Base-by-base conservation (phyloP, 2,113 vertebrate genomes). In the Ptychochromis oligacanthus region DNA sequence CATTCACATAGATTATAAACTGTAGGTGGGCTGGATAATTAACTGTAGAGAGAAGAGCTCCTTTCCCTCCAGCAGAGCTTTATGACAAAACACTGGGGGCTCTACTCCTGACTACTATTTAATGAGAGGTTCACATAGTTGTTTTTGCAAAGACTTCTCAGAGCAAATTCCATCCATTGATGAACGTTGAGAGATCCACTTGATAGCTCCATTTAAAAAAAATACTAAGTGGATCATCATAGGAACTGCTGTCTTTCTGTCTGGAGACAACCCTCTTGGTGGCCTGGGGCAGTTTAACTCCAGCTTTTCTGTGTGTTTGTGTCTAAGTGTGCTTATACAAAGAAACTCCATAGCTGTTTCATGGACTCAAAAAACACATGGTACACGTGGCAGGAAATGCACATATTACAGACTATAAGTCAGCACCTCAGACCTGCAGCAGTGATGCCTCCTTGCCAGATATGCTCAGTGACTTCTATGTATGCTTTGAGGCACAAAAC, bases 11-110 rank as follows among this genome's bases (percentile, higher is more conserved):
- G 78, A 85, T 84, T 54, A 76, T 56, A 62, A 80, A 67, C 82
- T 43, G 64, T 75, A 58, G 89, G 84, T 79, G 87, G 82, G 83
- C 77, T 54, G 72, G 78, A 79, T 86, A 84, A 91, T 87, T 84
- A 82, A 58, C 56, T 28, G 81, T 28, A 28, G 64, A 28, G 49
- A 18, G 64, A 46, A 8, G 64, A 28, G 1, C 24, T 49, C 24
- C 70, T 15, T 49, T 77, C 56, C 28, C 22, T 52, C 34, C 59
- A 61, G 55, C 67, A 24, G 60, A 72, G 56, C 61, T 5, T 49
- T 55, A 10, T 24, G 58, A 83, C 84, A 75, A 83, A 79, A 61
- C 65, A 13, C 26, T 2, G 7, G 72, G 57, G 24, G 36, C 81
- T 80, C 24, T 49, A 12, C 64, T 28, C 1, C 15, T 70, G 43